Base-by-base conservation (phyloP, 2,113 vertebrate species). In the Notothenia rossii region DNA sequence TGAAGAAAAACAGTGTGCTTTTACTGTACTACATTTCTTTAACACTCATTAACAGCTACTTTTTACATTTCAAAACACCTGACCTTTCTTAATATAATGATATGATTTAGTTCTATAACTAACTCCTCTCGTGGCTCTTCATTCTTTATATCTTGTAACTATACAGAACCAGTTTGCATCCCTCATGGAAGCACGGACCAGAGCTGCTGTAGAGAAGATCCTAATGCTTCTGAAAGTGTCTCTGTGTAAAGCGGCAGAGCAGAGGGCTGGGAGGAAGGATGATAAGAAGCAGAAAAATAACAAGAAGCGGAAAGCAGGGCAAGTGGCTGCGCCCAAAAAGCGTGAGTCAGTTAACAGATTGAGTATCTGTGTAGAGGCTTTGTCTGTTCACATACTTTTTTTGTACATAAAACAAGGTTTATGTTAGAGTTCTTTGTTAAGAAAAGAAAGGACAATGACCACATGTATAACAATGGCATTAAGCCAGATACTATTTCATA, bases 101-200 rank as follows among this genome's bases (percentile, higher is more conserved):
- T 40, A 40, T 40, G 6, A 40, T 40, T 40, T 40, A 7, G 36
- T 40, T 40, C 6, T 58, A 53, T 20, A 4, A 20, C n/a, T 53
- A 51, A 61, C 71, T 7, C 11, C 8, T 61, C 17, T 51, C 0
- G 0, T 40, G 40, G 14, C 33, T 55, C 49, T 25, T 29, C 10
- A 6, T 29, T 33, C 4, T 17, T 7, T 74, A 10, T 69, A 33
- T 12, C 54, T 53, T 15, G 4, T 50, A 8, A 20, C 43, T 79
- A 22, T 3, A 25, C 71, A 92, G 91, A 81, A 36, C 12, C 76
- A 84, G 25, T 92, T 92, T 75, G 75, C 79, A 2, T 73, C 69
- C 13, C 69, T 91, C 43, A 82, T 93, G 91, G 81, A 86, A 25
- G 49, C 59, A 0, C 86, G 81, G 73, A 75, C 75, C 73, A 84